Evolutionary conservation across 2,113 vertebrate genomes (phyloP), one percentile per base, ranked within the genome.

Genomic region (human): DNA sequence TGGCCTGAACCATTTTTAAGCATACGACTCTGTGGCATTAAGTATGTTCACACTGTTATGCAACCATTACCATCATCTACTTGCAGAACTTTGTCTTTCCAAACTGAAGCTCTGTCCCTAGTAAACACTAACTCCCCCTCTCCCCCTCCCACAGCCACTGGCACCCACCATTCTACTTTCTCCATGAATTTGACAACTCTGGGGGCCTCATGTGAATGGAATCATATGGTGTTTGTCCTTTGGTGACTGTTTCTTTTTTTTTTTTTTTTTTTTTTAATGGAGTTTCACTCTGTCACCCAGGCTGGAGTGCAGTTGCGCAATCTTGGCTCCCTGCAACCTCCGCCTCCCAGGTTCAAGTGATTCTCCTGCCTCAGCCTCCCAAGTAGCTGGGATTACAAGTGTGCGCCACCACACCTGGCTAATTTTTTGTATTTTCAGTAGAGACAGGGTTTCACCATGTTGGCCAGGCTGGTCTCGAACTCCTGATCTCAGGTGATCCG

Each of bases 1-100:
- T 12, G 14, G 13, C 30, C 27, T 16, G 14, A 66, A 66, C 43
- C 30, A 8, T 14, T 59, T 91, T 3, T 8, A 25, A 23, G 8
- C 11, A 1, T 8, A 7, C 5, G 3, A n/a, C 32, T 79, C 61
- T 8, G n/a, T 40, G 11, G 35, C 11, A 12, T 30, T 64, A 40
- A 70, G 23, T 32, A 13, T 11, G 23, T 66, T 81, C 35, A 13
- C 90, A 35, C 5, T 6, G 27, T 27, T 9, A 25, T 2, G 14
- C 4, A 10, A 6, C 16, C 0, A 0, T 66, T 14, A 30, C 17
- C 13, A 10, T 43, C 7, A 5, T 12, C 79, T 4, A 1, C 12
- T 57, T 89, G 2, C 14, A 10, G 18, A 40, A 12, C 25, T 61
- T 35, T 59, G 13, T 32, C 85, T 30, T 45, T 25, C 35, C 20